A percentile compares a stretch with the other conserved stretches of the same genome.
phyloP scores from a whole-genome alignment of 1,140 invertebrate species.

The Drosophila ananassae region DNA sequence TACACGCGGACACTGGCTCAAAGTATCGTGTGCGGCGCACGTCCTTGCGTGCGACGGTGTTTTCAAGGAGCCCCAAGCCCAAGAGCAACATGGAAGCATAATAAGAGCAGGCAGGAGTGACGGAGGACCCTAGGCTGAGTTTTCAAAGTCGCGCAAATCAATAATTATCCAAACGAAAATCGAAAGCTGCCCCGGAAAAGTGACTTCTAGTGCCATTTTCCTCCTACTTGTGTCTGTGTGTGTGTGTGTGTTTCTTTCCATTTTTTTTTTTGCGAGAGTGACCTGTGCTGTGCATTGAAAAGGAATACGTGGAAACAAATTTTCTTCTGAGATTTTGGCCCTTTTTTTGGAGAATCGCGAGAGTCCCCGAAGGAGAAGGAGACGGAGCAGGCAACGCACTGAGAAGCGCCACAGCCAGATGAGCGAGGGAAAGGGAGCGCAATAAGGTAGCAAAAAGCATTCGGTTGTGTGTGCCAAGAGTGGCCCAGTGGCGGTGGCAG shows the following conservation, averaged over 20 bases:
- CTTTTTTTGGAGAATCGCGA: constrained; percentile 33
- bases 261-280: constrained; percentile 1
- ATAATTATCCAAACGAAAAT: constrained; percentile 14
- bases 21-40: constrained; percentile 68
- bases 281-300: constrained; percentile 28
- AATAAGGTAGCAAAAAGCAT: constrained; percentile 51
- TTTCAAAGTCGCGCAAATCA: constrained; percentile 36
- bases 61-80: constrained; percentile 26
- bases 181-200: constrained; percentile 5
- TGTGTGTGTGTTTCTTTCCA: background rate
- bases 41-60: constrained; percentile 71
- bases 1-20: constrained; percentile 63
- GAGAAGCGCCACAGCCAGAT: constrained; percentile 14
- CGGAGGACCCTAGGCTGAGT: constrained; percentile 3
- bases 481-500: background rate
- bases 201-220: constrained; percentile 3
- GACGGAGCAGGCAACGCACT: constrained; percentile 12
- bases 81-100: constrained; percentile 33
- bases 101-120: constrained; percentile 19
- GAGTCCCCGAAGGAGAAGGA: constrained; percentile 30
- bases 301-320: constrained; percentile 40
- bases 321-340: constrained; percentile 14
- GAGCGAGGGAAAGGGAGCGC: constrained; percentile 32
- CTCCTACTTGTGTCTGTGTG: constrained; percentile 7
- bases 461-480: constrained; percentile 43